phyloP scores from a whole-genome alignment of 2,797 vertebrate genomes.

The Falco rusticolus region DNA sequence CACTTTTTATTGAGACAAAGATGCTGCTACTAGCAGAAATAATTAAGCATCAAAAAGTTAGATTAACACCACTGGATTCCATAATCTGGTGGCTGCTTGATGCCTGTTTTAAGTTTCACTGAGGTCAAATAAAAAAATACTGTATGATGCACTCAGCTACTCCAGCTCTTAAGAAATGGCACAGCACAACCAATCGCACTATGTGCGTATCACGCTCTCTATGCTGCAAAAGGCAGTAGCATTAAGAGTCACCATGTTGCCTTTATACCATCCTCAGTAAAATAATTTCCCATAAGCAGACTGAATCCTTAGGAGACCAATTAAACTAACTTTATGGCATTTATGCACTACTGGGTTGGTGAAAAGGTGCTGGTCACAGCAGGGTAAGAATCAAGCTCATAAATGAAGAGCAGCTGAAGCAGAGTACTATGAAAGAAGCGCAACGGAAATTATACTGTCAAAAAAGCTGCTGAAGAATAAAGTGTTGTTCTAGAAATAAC shows the following conservation, averaged over 20 bases:
- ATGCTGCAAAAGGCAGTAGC: not conserved
- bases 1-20: not conserved
- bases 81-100: not conserved
- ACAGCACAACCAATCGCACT: fast-evolving
- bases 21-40: not conserved
- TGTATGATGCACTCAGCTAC: not conserved
- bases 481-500: not conserved
- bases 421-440: not conserved
- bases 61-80: not conserved
- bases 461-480: not conserved
- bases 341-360: not conserved
- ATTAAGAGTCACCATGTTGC: not conserved
- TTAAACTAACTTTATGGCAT: constrained; percentile 8
- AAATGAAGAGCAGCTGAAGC: not conserved
- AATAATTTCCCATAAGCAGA: not conserved
- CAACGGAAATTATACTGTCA: not conserved
- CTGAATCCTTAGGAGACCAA: constrained; percentile 32
- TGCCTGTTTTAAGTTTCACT: not conserved
- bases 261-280: not conserved
- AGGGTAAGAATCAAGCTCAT: not conserved
- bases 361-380: constrained; percentile 9
- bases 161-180: not conserved
- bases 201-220: not conserved
- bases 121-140: not conserved
- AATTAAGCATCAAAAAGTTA: not conserved